These are phyloP conservation scores for Lepidurus packardi DNA, from an alignment of 1,140 invertebrate genomes.

Conservation along the genomic window DNA sequence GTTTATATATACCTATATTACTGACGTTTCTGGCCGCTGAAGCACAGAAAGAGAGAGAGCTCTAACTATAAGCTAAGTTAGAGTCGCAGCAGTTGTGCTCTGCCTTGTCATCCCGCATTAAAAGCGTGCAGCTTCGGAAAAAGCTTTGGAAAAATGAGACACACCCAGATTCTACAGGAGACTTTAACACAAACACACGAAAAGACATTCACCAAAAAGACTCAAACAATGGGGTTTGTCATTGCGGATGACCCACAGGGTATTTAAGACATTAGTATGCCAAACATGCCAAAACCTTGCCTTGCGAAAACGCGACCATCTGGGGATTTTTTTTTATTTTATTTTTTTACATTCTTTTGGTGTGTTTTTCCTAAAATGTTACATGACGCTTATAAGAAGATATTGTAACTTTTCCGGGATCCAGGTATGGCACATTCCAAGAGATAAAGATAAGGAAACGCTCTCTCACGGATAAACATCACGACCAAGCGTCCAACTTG, in stretches of 20 bases:
- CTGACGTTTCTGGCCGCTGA: neutral
- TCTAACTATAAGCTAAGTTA: no score
- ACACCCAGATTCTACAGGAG: neutral
- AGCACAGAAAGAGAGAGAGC: neutral
- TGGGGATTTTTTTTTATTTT: neutral
- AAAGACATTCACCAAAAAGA: neutral
- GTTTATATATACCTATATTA: no score
- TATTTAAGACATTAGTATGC: neutral
- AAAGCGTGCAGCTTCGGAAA: neutral
- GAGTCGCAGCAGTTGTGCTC: neutral
- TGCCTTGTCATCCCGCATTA: neutral
- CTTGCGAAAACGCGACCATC: neutral
- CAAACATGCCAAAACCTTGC: neutral
- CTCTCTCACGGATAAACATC: neutral
- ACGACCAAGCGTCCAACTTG: neutral
- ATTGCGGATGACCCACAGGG: neutral
- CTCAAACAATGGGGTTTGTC: neutral
- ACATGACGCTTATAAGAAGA: constrained; percentile 18
- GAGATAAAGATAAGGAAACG: neutral
- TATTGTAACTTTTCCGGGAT: constrained; percentile 5
- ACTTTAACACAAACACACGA: neutral
- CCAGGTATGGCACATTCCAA: neutral
- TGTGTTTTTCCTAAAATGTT: neutral
- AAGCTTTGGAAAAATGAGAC: neutral
- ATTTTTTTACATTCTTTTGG: neutral